These are phyloP conservation scores for Rana temporaria DNA, from an alignment of 2,113 vertebrate species.

Conservation along the genomic window DNA sequence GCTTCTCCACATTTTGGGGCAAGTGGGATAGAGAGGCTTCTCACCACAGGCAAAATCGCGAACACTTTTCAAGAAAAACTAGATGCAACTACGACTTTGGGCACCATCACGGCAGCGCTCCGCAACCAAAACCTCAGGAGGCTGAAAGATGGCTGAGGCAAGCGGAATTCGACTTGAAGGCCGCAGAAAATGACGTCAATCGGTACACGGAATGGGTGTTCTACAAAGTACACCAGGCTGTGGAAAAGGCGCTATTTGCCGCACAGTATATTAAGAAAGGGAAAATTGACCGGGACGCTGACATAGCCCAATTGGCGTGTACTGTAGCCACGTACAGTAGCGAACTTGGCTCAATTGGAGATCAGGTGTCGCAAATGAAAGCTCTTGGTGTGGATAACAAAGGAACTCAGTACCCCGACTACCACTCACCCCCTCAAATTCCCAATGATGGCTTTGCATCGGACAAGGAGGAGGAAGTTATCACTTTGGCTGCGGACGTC, in stretches of 20 bases:
- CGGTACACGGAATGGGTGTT: slow-evolving; percentile 77
- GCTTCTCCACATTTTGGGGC: slow-evolving; percentile 61
- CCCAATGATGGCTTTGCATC: slow-evolving; percentile 70
- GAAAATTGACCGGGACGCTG: slow-evolving; percentile 29
- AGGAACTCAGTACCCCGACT: slow-evolving; percentile 78
- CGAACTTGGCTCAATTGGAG: slow-evolving; percentile 63
- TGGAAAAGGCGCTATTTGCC: slow-evolving; percentile 78
- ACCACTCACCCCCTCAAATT: slow-evolving; percentile 69
- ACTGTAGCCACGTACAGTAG: slow-evolving; percentile 61
- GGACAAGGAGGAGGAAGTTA: slow-evolving; percentile 62
- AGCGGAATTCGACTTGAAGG: slow-evolving; percentile 75
- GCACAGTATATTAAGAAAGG: slow-evolving; percentile 68
- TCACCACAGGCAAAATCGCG: slow-evolving; percentile 65
- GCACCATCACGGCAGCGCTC: slow-evolving; percentile 60
- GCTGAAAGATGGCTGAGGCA: slow-evolving; percentile 77
- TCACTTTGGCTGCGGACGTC: slow-evolving; percentile 59
- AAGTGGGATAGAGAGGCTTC: slow-evolving; percentile 74
- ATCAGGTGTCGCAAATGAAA: slow-evolving; percentile 63
- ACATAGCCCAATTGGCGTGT: slow-evolving; percentile 60
- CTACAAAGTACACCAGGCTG: slow-evolving; percentile 78
- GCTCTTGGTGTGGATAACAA: slow-evolving; percentile 71
- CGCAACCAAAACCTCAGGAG: slow-evolving; percentile 68
- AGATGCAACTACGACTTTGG: slow-evolving; percentile 70
- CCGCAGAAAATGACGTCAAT: slow-evolving; percentile 66
- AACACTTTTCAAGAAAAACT: slow-evolving; percentile 54